phyloP scores from a whole-genome alignment of 2,888 invertebrate species.

The Stenotaenia linearis region DNA sequence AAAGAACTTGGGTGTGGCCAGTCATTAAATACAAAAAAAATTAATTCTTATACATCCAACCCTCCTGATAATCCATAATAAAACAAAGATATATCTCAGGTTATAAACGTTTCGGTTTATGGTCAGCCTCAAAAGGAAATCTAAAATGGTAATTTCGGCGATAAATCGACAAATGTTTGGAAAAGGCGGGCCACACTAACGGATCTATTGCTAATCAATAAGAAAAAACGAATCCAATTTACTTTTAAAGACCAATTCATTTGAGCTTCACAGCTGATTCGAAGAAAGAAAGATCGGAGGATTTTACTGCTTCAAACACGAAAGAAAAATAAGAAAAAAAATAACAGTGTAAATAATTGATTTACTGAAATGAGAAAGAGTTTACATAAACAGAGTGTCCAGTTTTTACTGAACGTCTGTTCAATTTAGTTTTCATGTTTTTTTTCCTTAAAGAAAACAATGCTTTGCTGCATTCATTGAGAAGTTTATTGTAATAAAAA shows the following conservation, averaged over 20 bases:
- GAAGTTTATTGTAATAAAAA: too few relatives aligned
- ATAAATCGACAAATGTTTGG: background rate
- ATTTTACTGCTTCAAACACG: too few relatives aligned
- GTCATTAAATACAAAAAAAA: background rate
- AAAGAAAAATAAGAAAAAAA: too few relatives aligned
- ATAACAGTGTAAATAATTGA: background rate
- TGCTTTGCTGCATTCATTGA: too few relatives aligned
- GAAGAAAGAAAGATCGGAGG: background rate
- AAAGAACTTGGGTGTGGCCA: background rate
- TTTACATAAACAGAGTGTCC: too few relatives aligned
- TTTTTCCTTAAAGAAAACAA: too few relatives aligned
- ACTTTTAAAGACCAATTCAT: background rate
- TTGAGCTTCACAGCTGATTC: background rate
- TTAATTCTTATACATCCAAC: background rate
- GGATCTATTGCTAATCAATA: background rate
- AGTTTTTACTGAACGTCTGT: too few relatives aligned
- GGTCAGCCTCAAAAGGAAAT: too few relatives aligned
- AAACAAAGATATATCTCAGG: background rate
- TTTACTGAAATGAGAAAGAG: background rate
- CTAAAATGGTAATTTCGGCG: too few relatives aligned
- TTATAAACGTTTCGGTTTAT: too few relatives aligned
- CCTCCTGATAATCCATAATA: background rate
- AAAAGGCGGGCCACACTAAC: background rate
- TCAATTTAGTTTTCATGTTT: background rate
- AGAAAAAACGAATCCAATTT: background rate